These are phyloP conservation scores for Hyppa rectilinea DNA, from an alignment of 2,888 invertebrate species.

Conservation along the genomic window DNA sequence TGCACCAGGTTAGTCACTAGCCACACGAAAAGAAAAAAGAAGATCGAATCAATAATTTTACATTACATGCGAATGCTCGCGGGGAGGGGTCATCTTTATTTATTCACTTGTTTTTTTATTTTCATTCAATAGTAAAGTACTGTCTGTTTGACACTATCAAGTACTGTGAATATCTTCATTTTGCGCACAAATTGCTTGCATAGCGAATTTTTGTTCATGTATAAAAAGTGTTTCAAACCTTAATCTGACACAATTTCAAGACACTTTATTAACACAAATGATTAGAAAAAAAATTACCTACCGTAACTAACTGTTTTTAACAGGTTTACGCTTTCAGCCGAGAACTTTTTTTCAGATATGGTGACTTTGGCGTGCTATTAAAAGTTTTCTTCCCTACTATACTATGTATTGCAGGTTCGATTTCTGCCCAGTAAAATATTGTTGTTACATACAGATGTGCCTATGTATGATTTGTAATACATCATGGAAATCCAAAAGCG, in stretches of 20 bases:
- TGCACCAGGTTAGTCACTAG: too few species aligned
- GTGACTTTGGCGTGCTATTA: neutral
- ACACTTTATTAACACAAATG: constrained; percentile 2
- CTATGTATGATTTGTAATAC: neutral
- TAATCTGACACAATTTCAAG: neutral
- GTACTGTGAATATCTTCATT: neutral
- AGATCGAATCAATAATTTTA: too few species aligned
- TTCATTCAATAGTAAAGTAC: too few species aligned
- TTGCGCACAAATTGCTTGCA: constrained; percentile 24
- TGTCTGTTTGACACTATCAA: too few species aligned
- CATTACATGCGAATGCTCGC: too few species aligned
- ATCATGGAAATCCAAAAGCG: neutral
- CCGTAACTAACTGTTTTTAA: neutral
- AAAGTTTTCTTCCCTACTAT: neutral
- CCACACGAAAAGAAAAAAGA: too few species aligned
- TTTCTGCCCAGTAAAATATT: neutral
- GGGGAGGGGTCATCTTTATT: too few species aligned
- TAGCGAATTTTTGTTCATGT: constrained; percentile 24
- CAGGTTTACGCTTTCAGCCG: neutral
- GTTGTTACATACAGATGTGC: neutral
- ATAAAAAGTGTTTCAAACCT: constrained; percentile 4
- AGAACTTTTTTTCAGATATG: neutral
- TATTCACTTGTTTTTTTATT: too few species aligned
- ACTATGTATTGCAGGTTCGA: neutral
- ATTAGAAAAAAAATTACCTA: neutral